Percentiles rank a stretch among this genome's conserved stretches.
These are phyloP conservation scores for Cerceris ruficornis DNA, from an alignment of 2,888 invertebrate species.

Conservation along the genomic window DNA sequence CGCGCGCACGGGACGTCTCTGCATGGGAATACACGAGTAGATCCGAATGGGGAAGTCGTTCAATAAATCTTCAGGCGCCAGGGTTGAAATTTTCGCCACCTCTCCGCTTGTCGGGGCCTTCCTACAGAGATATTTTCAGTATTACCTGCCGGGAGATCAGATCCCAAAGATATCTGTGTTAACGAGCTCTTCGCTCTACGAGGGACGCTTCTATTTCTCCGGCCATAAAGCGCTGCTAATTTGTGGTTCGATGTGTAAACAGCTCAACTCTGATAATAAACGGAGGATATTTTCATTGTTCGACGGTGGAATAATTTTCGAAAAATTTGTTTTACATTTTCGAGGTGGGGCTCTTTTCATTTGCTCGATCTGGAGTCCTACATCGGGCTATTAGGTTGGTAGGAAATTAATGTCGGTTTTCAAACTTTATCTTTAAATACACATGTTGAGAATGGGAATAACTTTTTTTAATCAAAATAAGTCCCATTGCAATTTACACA, in stretches of 20 bases:
- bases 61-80: conserved; percentile 78
- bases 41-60: conserved; percentile 60
- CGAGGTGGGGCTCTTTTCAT: not conserved
- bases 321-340: not conserved
- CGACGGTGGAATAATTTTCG: conserved; percentile 10
- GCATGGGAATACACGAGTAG: not conserved
- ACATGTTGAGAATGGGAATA: too few relatives aligned
- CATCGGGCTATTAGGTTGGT: too few relatives aligned
- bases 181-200: conserved; percentile 49
- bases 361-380: too few relatives aligned
- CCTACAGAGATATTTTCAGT: conserved; percentile 58
- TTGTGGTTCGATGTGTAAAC: conserved; percentile 43
- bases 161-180: conserved; percentile 71
- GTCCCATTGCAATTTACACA: too few relatives aligned
- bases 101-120: conserved; percentile 58
- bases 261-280: conserved; percentile 33
- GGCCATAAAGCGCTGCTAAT: conserved; percentile 58
- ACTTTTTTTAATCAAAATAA: too few relatives aligned
- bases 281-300: conserved; percentile 15
- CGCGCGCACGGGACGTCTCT: not conserved
- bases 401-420: too few relatives aligned
- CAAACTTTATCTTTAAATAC: too few relatives aligned
- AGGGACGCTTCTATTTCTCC: conserved; percentile 41
- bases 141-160: conserved; percentile 72
- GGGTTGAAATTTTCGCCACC: conserved; percentile 77